Base-by-base conservation (phyloP, 2,113 vertebrate species). In the Paramisgurnus dabryanus region DNA sequence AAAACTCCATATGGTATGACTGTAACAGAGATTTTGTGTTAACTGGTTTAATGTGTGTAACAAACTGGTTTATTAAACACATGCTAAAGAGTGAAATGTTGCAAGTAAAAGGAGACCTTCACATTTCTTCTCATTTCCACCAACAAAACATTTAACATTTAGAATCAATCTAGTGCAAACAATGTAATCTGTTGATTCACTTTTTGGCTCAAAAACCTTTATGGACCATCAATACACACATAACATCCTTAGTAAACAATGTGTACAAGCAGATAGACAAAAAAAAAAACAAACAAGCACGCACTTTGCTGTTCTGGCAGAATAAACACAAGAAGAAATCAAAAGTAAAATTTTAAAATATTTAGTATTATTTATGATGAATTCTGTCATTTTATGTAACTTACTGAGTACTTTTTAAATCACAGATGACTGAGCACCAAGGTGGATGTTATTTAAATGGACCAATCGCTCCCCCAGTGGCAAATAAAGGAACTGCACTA, bases 61-160 rank as follows among this genome's bases (percentile, higher is more conserved):
- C 58, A 64, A 75, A 79, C 22, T 43, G 6, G 7, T n/a, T 75
- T 58, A n/a, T 58, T 64, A 10, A 49, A 64, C 15, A 75, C 58
- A 64, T 34, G 72, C 72, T 49, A 49, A 10, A 63, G 22, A 63
- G 12, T 49, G 7, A 75, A 75, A 47, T 34, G 60, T 73, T 22
- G 22, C 17, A 5, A 9, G 69, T 57, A 55, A 70, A 70, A 55
- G 17, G 34, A 12, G 50, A 72, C 69, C 9, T 18, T 58, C 17
- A 58, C 55, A 9, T 39, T 57, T 57, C 17, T 41, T 22, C 7
- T 71, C 1, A 7, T 58, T 45, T 6, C 12, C 57, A 58, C 34
- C 40, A 57, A 60, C 15, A 61, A 63, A 27, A 64, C 58, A 64
- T 75, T 15, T 47, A n/a, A 75, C 58, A 17, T 75, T 27, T 60